Evolutionary conservation across 2,113 vertebrate species (phyloP).

Genomic region (Indicator indicator): DNA sequence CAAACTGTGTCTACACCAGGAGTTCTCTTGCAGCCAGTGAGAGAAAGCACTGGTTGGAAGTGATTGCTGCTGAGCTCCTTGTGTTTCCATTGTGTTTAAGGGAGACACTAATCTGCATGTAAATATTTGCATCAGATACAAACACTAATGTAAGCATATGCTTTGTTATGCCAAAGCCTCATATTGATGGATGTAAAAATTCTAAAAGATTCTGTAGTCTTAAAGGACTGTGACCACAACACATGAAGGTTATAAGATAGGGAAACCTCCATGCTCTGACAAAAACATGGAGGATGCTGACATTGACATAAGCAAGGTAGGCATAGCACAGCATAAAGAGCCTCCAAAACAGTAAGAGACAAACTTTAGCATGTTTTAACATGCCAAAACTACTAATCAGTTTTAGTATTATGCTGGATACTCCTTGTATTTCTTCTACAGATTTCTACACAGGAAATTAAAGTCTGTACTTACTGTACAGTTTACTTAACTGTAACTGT

Average conservation of each 20-base stretch:
- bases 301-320: not conserved
- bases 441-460: constrained; percentile 72
- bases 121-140: constrained; percentile 20
- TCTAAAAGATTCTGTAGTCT: not conserved
- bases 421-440: constrained; percentile 47
- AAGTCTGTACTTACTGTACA: constrained; percentile 52
- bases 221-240: not conserved
- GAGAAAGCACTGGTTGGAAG: not conserved
- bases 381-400: constrained; percentile 28
- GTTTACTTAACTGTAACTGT: constrained; percentile 37
- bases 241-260: not conserved
- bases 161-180: not conserved
- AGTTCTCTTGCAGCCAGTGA: not conserved
- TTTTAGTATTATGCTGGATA: constrained; percentile 25
- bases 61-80: not conserved
- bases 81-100: not conserved
- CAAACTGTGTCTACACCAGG: not conserved
- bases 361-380: not conserved
- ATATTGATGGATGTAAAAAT: not conserved
- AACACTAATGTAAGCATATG: not conserved
- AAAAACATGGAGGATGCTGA: not conserved
- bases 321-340: not conserved
- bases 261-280: not conserved
- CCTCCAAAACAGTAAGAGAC: not conserved
- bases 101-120: not conserved